A percentile compares a stretch with the other conserved stretches of the same genome.
These are phyloP conservation scores for Bedellia somnulentella DNA, from an alignment of 2,888 invertebrate genomes.

Conservation along the genomic window DNA sequence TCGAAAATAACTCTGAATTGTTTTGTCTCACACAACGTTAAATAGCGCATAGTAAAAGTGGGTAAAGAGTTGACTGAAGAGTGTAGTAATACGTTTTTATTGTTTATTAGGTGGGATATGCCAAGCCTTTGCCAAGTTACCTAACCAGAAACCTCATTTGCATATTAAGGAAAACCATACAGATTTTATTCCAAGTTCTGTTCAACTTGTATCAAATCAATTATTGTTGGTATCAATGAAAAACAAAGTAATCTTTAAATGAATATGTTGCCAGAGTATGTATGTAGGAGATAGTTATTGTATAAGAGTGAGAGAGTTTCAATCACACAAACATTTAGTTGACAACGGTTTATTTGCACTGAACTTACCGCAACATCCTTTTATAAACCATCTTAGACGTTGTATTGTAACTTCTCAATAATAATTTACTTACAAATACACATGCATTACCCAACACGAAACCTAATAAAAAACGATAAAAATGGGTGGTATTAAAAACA, in stretches of 20 bases:
- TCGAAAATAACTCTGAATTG: too few species aligned
- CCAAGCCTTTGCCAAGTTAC: too few species aligned
- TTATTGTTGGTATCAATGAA: too few species aligned
- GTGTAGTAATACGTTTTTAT: too few species aligned
- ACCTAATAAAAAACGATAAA: slow-evolving; percentile 38
- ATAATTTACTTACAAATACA: slow-evolving; percentile 59
- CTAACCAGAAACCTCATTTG: background rate
- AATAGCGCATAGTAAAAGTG: too few species aligned
- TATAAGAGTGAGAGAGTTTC: too few species aligned
- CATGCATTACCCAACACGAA: slow-evolving; percentile 52
- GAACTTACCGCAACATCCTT: slow-evolving; percentile 50
- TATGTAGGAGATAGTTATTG: too few species aligned
- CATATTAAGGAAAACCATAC: background rate
- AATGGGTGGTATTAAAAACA: slow-evolving; percentile 53
- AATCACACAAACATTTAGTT: slow-evolving; percentile 36
- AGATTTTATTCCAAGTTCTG: slow-evolving; percentile 2
- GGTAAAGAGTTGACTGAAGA: too few species aligned
- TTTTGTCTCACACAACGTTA: too few species aligned
- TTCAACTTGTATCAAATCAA: slow-evolving; percentile 4
- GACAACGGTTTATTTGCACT: slow-evolving; percentile 55
- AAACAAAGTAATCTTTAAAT: too few species aligned
- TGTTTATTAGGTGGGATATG: too few species aligned
- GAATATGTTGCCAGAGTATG: too few species aligned
- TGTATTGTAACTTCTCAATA: slow-evolving; percentile 43
- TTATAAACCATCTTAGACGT: slow-evolving; percentile 49